Conservation (phyloP, 2,113 vertebrate genomes). For the Nothoprocta pentlandii region DNA sequence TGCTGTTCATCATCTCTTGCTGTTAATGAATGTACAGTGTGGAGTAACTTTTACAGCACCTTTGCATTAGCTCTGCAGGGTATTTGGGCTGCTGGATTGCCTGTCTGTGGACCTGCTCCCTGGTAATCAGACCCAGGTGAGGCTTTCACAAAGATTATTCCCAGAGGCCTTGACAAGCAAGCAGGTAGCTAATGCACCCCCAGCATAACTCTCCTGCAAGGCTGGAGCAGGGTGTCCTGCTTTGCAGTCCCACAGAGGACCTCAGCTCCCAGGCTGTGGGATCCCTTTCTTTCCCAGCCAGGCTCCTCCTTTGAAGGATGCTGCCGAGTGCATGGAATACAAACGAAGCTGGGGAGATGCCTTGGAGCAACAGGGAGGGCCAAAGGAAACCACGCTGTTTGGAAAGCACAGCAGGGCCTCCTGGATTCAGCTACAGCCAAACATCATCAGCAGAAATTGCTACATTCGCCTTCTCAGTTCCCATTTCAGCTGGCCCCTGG, state of each 20-base stretch:
- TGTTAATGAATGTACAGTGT: neutral
- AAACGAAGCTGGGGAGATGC: neutral
- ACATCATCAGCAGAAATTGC: constrained; percentile 4
- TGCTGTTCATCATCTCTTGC: neutral
- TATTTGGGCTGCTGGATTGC: neutral
- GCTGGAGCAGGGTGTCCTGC: neutral
- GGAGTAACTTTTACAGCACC: neutral
- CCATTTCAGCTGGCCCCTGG: neutral
- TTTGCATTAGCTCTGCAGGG: neutral
- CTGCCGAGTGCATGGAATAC: neutral
- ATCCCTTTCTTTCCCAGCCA: neutral
- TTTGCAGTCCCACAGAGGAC: neutral
- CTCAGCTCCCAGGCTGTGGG: neutral
- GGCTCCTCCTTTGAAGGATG: neutral
- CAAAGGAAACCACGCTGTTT: neutral
- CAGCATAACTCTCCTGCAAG: neutral
- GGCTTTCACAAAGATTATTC: neutral
- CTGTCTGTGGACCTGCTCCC: neutral
- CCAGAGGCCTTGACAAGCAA: neutral
- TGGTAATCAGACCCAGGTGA: neutral
- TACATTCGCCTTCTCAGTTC: neutral
- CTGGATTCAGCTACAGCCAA: neutral
- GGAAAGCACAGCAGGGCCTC: neutral
- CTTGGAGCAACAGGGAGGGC: neutral
- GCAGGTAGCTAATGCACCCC: neutral